Evolutionary conservation across 2,797 vertebrate genomes (phyloP), one percentile per base, ranked within the genome.

Genomic region (Anguilla pacifica): DNA sequence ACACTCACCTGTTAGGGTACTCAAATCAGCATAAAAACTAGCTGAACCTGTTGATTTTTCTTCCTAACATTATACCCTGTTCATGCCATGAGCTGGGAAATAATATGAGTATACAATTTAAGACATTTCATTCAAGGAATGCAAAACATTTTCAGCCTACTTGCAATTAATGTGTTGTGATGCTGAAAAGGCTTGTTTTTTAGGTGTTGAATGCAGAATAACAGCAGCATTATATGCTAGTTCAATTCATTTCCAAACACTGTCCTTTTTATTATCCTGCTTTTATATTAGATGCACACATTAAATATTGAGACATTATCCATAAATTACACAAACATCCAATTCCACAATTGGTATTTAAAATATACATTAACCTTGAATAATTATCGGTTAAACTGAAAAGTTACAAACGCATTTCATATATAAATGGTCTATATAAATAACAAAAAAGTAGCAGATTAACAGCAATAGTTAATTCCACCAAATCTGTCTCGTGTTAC

Each of bases 301-400:
- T 77, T 39, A 77, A 77, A 77, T 77, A 77, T 43, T 43, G 74
- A 72, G 70, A 43, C 74, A 39, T 77, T 77, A 77, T 77, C 39
- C 74, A 77, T 77, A 77, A 77, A 77, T 43, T 77, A 77, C 25
- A 77, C 35, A 77, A 74, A 74, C 70, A 43, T 77, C 74, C 35
- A 77, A 43, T 77, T 43, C 74, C 72, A 77, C 72, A 77, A 77
- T 35, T 35, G 55, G 11, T 77, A 43, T 77, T 77, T 77, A 17
- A 77, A 77, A 77, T 39, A 77, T 77, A 77, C 72, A 77, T 39
- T 39, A 39, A 43, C 31, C 31, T 17, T 19, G 35, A 77, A 77
- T 43, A 77, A 77, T 43, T 74, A 74, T 74, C 43, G 74, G 35
- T 43, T 77, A 43, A 77, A 43, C 15, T 39, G 2, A 77, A 77